Evolutionary conservation across 2,888 invertebrate genomes (phyloP).

Genomic region (Theretra japonica): DNA sequence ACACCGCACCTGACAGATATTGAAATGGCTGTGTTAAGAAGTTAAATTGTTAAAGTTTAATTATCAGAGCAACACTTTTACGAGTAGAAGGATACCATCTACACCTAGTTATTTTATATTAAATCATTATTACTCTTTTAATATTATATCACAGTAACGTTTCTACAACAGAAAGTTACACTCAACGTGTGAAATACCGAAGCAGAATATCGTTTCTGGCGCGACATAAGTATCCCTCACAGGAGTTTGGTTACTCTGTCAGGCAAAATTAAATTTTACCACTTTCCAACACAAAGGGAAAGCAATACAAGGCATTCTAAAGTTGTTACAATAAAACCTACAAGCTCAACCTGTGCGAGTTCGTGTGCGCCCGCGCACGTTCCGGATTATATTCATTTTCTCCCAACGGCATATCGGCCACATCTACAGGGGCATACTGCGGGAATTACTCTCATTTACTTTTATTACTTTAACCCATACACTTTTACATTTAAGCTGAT

Average conservation of each 20-base stretch:
- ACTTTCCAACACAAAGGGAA: slow-evolving; percentile 31
- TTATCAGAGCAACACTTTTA: background rate
- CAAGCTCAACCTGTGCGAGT: slow-evolving; percentile 29
- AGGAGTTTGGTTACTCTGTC: background rate
- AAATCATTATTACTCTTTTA: too few relatives aligned
- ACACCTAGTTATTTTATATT: background rate
- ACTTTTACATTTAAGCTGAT: background rate
- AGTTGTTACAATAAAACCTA: slow-evolving; percentile 28
- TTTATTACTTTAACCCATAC: background rate
- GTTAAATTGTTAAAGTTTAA: too few relatives aligned
- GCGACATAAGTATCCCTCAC: background rate
- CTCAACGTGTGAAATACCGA: background rate
- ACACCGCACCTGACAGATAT: background rate
- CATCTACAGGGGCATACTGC: slow-evolving; percentile 14
- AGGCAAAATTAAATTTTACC: slow-evolving; percentile 21
- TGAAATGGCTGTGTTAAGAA: background rate
- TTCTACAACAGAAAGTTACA: too few relatives aligned
- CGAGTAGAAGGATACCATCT: background rate
- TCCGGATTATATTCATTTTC: slow-evolving; percentile 44
- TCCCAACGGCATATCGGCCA: slow-evolving; percentile 35
- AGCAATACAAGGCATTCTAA: slow-evolving; percentile 23
- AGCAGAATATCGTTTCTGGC: background rate
- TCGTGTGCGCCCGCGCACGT: slow-evolving; percentile 43
- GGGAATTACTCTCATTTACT: background rate
- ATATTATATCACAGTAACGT: too few relatives aligned